These are phyloP conservation scores for Sylvia borin DNA, from an alignment of 2,797 vertebrate species.

Conservation along the genomic window DNA sequence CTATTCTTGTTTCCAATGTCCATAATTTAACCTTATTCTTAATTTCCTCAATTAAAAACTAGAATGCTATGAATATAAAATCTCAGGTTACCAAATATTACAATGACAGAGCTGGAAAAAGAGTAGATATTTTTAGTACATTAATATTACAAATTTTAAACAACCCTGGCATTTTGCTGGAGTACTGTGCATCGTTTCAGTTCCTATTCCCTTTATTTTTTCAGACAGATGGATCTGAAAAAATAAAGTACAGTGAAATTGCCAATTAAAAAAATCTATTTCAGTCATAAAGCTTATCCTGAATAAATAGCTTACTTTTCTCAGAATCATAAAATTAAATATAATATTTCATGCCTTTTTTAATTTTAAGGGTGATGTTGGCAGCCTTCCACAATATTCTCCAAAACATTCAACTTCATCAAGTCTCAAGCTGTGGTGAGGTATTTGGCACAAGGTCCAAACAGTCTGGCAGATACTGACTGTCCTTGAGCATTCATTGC, in stretches of 20 bases:
- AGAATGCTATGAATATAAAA: neutral
- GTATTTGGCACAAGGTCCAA: neutral
- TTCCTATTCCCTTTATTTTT: neutral
- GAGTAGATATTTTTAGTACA: neutral
- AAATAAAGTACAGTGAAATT: neutral
- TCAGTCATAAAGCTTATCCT: neutral
- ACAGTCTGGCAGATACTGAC: neutral
- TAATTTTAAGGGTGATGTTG: neutral
- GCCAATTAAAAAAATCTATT: neutral
- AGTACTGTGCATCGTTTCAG: fast-evolving
- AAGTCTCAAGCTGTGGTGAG: neutral
- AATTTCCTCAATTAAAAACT: neutral
- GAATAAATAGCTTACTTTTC: neutral
- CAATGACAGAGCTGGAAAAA: neutral
- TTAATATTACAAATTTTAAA: neutral
- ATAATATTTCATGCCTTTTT: neutral
- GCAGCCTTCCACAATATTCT: neutral
- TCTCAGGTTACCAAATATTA: neutral
- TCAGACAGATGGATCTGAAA: neutral
- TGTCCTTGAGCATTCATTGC: neutral
- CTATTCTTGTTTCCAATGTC: neutral
- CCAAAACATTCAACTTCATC: neutral
- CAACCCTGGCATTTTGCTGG: neutral
- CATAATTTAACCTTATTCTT: neutral
- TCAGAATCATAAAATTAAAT: neutral